A percentile compares a stretch with the other conserved stretches of the same genome.
Evolutionary conservation across 1,140 invertebrate genomes (phyloP).

Genomic region (Teleopsis dalmanni): DNA sequence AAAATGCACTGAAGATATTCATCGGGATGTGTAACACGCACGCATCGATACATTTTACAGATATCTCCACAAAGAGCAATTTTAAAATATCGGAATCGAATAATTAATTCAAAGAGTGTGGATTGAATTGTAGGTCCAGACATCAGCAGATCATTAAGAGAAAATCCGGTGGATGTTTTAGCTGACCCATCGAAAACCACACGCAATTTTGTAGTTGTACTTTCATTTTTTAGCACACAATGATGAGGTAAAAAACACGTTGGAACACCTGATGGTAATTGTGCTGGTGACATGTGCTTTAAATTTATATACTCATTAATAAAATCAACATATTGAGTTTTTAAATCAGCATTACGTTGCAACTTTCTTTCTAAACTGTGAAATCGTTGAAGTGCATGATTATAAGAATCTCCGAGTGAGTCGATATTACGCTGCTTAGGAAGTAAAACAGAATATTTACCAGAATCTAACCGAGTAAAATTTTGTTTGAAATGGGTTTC

Average conservation of each 20-base stretch:
- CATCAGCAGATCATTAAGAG: constrained; percentile 16
- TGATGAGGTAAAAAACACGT: constrained; percentile 11
- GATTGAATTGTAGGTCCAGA: constrained; percentile 10
- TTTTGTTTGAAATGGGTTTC: constrained; percentile 6
- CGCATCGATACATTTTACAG: constrained; percentile 45
- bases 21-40: constrained; percentile 32
- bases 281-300: constrained; percentile 7
- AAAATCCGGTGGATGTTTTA: constrained; percentile 14
- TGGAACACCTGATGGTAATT: not conserved
- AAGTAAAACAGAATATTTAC: constrained; percentile 3
- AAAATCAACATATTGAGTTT: not conserved
- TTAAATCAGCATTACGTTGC: not conserved
- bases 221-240: constrained; percentile 7
- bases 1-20: constrained; percentile 42
- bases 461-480: not conserved
- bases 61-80: constrained; percentile 39
- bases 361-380: constrained; percentile 4
- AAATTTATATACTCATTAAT: not conserved
- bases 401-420: constrained; percentile 3
- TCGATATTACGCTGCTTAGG: not conserved
- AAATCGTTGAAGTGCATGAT: constrained; percentile 1
- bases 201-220: constrained; percentile 17
- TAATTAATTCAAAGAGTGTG: constrained; percentile 24
- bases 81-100: constrained; percentile 37
- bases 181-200: constrained; percentile 11